Evolutionary conservation across 2,113 vertebrate genomes (phyloP).

Genomic region (Epinephelus fuscoguttatus): DNA sequence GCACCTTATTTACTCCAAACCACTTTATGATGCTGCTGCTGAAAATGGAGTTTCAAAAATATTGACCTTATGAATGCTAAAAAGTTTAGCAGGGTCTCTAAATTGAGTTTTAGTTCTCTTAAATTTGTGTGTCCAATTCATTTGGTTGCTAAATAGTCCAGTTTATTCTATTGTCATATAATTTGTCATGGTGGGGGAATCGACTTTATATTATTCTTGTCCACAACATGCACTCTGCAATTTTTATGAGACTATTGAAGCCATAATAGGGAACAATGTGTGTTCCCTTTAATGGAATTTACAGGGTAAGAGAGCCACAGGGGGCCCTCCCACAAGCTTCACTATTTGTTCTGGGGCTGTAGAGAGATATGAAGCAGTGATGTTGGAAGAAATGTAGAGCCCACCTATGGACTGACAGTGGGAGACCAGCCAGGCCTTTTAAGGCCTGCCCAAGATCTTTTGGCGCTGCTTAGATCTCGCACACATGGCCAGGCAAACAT

Average conservation of each 20-base stretch:
- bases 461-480: slow-evolving; percentile 7
- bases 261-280: slow-evolving; percentile 49
- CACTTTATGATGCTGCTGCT: background rate
- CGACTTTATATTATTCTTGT: slow-evolving; percentile 23
- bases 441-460: slow-evolving; percentile 32
- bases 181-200: slow-evolving; percentile 1
- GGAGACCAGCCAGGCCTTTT: slow-evolving; percentile 40
- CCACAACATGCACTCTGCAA: slow-evolving; percentile 37
- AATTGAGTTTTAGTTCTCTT: background rate
- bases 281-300: slow-evolving; percentile 56
- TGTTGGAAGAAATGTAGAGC: slow-evolving; percentile 35
- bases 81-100: background rate
- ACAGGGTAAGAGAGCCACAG: slow-evolving; percentile 53
- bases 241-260: slow-evolving; percentile 54
- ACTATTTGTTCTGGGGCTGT: slow-evolving; percentile 56
- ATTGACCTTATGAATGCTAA: background rate
- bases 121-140: background rate
- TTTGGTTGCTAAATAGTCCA: background rate
- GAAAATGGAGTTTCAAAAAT: background rate
- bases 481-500: slow-evolving; percentile 15
- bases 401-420: slow-evolving; percentile 60
- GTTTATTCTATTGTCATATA: background rate
- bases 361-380: slow-evolving; percentile 51
- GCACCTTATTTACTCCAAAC: background rate
- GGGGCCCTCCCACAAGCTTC: slow-evolving; percentile 48